Base-by-base conservation (phyloP, 2,113 vertebrate genomes). In the Tautogolabrus adspersus region DNA sequence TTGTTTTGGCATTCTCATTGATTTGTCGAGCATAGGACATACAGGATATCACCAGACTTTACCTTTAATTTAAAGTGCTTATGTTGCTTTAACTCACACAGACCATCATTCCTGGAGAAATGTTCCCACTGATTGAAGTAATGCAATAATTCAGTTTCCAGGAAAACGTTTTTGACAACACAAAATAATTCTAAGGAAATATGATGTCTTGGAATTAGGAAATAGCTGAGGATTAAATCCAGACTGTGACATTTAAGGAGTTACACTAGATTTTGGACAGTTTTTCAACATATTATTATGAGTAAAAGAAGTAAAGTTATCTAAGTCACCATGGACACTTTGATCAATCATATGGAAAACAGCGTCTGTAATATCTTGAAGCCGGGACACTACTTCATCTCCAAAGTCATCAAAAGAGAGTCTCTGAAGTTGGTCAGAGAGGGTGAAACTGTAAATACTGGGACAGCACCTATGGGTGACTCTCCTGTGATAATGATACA, bases 361-460 rank as follows among this genome's bases (percentile, higher is more conserved):
- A 18, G 34, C 9, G 42, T 5, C 30, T 67, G 3, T 1, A 4
- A 47, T 71, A 75, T 55, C 18, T 58, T 22, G 61, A 79, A 59
- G 52, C 11, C 3, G 16, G 55, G 63, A 1, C 46, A 19, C 42
- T 11, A 12, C 47, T 68, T 10, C 81, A 82, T 87, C 75, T 75
- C 73, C 84, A 81, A 66, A 61, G 73, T 87, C 87, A 87, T 90
- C 73, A 63, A 23, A 61, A 61, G 49, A 34, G 30, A 59, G 1
- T 65, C 22, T 51, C 44, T 75, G 55, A 75, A 75, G 78, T 19
- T 78, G 75, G 75, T 75, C 75, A 67, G 72, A 22, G 64, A 64
- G 13, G 60, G 30, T 21, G 46, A 55, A 46, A 63, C 52, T 69
- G 63, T 81, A 88, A 85, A 83, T 72, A 52, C 30, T 65, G 63